Evolutionary conservation across 1,140 invertebrate genomes (phyloP), one percentile per base, ranked within the genome.

Genomic region (Brachionus rotundiformis): DNA sequence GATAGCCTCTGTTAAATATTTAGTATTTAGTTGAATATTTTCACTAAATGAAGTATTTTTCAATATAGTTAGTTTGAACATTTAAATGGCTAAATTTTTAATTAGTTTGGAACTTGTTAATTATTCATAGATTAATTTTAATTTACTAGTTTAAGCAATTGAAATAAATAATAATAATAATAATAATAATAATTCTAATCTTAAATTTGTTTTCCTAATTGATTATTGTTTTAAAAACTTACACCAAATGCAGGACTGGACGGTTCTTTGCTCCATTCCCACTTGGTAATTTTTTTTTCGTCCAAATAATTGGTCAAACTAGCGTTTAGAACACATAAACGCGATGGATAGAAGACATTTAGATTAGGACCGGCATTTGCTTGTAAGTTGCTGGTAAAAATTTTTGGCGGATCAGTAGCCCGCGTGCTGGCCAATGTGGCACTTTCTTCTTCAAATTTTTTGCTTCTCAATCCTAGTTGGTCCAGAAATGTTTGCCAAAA

Each of bases 181-280:
- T n/a, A n/a, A n/a, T n/a, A n/a, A n/a, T n/a, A n/a, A n/a, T n/a
- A n/a, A n/a, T n/a, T n/a, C n/a, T n/a, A n/a, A n/a, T n/a, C n/a
- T n/a, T n/a, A n/a, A n/a, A n/a, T n/a, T n/a, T n/a, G n/a, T n/a
- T n/a, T n/a, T n/a, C n/a, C n/a, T n/a, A n/a, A n/a, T n/a, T n/a
- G n/a, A n/a, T n/a, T n/a, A n/a, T n/a, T n/a, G n/a, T n/a, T n/a
- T n/a, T n/a, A 23, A 11, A 19, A 4, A 73, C 39, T 73, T 73
- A 36, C 54, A 29, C 79, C 79, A 47, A 81, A 63, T n/a, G 79
- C 79, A 13, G 79, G 79, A 81, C 79, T 81, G 6, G 54, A 81
- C n/a, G 11, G 4, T 41, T 41, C 47, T 19, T 81, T 81, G n/a
- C 11, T 65, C 79, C 79, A 81, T 65, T 81, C 27, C 79, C 79